Conservation (phyloP, 1,140 invertebrate species). For the Drosophila setifemur region DNA sequence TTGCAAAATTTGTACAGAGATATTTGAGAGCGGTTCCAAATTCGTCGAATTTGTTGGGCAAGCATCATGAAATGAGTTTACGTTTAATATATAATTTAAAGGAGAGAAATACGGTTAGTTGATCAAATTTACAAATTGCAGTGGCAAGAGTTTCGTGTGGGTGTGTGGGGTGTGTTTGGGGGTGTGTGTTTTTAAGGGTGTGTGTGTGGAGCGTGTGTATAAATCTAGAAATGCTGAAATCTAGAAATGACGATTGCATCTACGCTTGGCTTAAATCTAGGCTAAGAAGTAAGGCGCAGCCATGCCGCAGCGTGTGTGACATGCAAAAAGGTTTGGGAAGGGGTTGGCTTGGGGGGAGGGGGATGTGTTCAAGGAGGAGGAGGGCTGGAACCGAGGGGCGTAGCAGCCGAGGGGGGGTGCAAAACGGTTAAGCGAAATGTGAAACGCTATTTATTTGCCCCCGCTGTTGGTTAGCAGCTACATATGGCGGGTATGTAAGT, state of each 20-base stretch:
- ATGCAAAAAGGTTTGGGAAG: conserved; percentile 25
- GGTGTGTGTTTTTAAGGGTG: neutral
- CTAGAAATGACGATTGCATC: conserved; percentile 47
- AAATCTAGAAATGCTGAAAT: too few species aligned
- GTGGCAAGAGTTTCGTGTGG: neutral
- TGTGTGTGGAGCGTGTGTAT: neutral
- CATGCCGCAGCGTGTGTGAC: conserved; percentile 28
- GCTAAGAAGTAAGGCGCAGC: conserved; percentile 52
- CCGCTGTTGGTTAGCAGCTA: conserved; percentile 2
- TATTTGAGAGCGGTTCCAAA: conserved; percentile 55
- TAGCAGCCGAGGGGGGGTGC: conserved; percentile 12
- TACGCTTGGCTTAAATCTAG: conserved; percentile 54
- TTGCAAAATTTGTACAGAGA: conserved; percentile 75
- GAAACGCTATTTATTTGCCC: conserved; percentile 76
- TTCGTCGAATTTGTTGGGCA: conserved; percentile 77
- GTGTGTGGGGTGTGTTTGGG: neutral
- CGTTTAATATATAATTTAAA: conserved; percentile 48
- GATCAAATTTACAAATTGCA: conserved; percentile 41
- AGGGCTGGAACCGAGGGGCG: too few species aligned
- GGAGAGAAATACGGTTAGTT: conserved; percentile 56
- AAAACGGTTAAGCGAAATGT: conserved; percentile 74
- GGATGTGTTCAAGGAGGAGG: too few species aligned
- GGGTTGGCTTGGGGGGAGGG: neutral
- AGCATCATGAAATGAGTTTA: conserved; percentile 77
- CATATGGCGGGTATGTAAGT: neutral